Base-by-base conservation (phyloP, 2,797 vertebrate genomes). In the Arrhamphus sclerolepis region DNA sequence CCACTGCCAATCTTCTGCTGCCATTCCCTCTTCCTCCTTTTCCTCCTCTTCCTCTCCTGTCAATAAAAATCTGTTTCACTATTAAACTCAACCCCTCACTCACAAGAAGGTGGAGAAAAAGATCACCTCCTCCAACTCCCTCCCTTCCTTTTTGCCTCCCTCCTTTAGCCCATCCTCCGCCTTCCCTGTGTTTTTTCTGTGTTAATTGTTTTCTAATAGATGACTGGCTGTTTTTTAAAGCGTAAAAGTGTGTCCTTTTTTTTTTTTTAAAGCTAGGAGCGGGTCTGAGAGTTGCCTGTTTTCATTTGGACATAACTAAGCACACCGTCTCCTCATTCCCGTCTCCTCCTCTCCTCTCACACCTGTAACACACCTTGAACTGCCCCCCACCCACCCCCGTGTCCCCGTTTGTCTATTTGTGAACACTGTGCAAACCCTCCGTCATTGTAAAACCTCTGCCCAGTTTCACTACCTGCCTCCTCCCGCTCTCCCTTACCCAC, bases 261-360 rank as follows among this genome's bases (percentile, higher is more conserved):
- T 57, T 85, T 73, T 3, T 39, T 69, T 52, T 67, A 72, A 22
- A 22, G 17, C 82, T 75, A 2, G 39, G 66, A 78, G 75, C 72
- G 76, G 69, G 81, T 89, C 64, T 81, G 77, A 88, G 79, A 90
- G 84, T 81, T 83, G 75, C 78, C 89, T 82, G 77, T 82, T 89
- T 89, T 89, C 64, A 77, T 88, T 80, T 48, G 22, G 77, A 87
- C 85, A 86, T 84, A 84, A 89, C 78, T 83, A 93, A 92, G 86
- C 87, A 90, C 89, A 89, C 82, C 52, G 62, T 59, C 44, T 46
- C 13, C 18, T 60, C 62, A 28, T 19, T 7, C 6, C 47, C 57
- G 46, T 29, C 47, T 21, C 60, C 47, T 49, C 51, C 26, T 34
- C 11, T 52, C 51, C 59, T n/a, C 51, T 10, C 55, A 17, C 56